phyloP scores from a whole-genome alignment of 2,797 vertebrate species.

The Anas bernieri region DNA sequence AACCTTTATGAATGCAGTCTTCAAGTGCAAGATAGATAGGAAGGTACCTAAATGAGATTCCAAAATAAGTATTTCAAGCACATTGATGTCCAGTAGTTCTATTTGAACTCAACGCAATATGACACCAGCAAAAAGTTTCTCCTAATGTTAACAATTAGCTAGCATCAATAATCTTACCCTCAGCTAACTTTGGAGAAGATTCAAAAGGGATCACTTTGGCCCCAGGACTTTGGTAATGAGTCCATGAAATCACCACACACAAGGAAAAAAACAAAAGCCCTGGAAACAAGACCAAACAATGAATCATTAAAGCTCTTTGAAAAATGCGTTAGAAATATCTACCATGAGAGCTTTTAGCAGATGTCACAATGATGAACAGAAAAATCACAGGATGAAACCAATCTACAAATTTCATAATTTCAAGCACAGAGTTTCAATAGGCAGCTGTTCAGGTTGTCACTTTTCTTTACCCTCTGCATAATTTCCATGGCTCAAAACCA shows the following conservation, averaged over 20 bases:
- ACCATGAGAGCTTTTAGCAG: conserved; percentile 22
- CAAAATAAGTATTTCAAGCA: neutral
- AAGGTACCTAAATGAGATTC: neutral
- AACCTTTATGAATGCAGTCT: accelerated
- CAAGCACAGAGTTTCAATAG: conserved; percentile 12
- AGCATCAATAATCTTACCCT: neutral
- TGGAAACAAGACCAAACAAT: neutral
- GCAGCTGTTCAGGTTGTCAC: conserved; percentile 39
- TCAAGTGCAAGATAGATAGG: neutral
- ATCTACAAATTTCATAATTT: conserved; percentile 42
- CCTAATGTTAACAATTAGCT: neutral
- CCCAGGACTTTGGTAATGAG: neutral
- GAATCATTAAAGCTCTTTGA: conserved; percentile 31
- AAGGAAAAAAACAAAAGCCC: neutral
- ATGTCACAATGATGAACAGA: conserved; percentile 24
- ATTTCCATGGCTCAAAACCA: conserved; percentile 21
- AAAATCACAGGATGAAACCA: conserved; percentile 40
- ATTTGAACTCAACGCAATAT: neutral
- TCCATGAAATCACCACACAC: neutral
- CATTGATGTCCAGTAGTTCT: neutral
- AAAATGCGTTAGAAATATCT: conserved; percentile 21
- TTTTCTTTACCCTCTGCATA: neutral
- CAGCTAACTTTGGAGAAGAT: neutral
- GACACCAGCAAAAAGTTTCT: neutral
- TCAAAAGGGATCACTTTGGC: neutral